A percentile compares a stretch with the other conserved stretches of the same genome.
phyloP scores from a whole-genome alignment of 2,113 vertebrate genomes.

The Megatriorchis doriae region DNA sequence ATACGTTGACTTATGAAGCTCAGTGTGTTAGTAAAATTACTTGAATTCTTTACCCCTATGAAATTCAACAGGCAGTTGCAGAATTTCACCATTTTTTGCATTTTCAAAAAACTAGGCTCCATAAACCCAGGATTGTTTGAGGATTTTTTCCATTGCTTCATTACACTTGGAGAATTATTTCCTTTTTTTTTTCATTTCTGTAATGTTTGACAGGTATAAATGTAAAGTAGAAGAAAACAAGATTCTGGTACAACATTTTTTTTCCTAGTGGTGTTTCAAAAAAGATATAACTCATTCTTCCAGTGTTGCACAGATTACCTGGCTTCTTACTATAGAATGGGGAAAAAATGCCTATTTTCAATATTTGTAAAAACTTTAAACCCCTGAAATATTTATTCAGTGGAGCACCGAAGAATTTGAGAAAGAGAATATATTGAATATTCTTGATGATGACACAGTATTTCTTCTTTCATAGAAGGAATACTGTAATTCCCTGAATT shows the following conservation, averaged over 20 bases:
- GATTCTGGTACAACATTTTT: background rate
- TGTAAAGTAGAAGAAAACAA: background rate
- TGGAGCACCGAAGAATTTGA: background rate
- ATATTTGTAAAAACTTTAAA: background rate
- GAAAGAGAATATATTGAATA: background rate
- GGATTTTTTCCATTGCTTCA: background rate
- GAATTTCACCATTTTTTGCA: accelerated
- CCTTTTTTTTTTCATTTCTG: background rate
- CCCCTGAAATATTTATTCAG: background rate
- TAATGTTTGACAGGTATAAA: background rate
- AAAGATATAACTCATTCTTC: background rate
- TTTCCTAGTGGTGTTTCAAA: background rate
- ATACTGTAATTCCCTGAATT: background rate
- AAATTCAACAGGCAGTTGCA: background rate
- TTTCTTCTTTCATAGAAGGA: background rate
- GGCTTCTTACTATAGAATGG: background rate
- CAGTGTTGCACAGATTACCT: background rate
- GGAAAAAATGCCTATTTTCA: background rate
- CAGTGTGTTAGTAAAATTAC: background rate
- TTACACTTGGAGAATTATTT: background rate
- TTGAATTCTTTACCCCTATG: background rate
- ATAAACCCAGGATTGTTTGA: background rate
- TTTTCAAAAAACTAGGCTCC: background rate
- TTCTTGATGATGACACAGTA: background rate
- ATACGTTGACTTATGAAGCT: background rate